These are phyloP conservation scores for Aspidapion aeneum DNA, from an alignment of 2,888 invertebrate species.

Conservation along the genomic window DNA sequence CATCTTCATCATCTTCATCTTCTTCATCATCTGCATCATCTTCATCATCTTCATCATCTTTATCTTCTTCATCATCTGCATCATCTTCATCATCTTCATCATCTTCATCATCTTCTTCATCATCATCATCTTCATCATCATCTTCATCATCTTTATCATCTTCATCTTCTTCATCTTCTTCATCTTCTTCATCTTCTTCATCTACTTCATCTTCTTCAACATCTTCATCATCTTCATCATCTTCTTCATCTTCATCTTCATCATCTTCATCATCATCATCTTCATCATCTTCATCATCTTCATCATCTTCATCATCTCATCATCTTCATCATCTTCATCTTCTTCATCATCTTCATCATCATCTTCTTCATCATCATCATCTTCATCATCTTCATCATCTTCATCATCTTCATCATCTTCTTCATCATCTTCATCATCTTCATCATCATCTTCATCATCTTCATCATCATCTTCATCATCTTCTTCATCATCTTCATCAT, in stretches of 20 bases:
- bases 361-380: not conserved
- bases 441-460: too few species aligned
- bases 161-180: constrained; percentile 1
- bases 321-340: too few species aligned
- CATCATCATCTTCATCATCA: not conserved
- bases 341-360: not conserved
- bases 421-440: not conserved
- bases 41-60: too few species aligned
- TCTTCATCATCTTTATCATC: too few species aligned
- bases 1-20: not conserved
- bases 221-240: not conserved
- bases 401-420: not conserved
- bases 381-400: not conserved
- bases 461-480: too few species aligned
- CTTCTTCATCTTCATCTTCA: not conserved
- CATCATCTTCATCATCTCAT: not conserved
- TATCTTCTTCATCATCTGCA: too few species aligned
- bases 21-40: too few species aligned
- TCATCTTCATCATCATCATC: not conserved
- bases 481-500: too few species aligned
- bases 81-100: too few species aligned
- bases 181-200: constrained; percentile 1
- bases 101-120: constrained; percentile 2
- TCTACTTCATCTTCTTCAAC: not conserved
- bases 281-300: not conserved